A percentile compares a stretch with the other conserved stretches of the same genome.
Conservation (phyloP, 2,797 vertebrate genomes). For the Agapornis canus region DNA sequence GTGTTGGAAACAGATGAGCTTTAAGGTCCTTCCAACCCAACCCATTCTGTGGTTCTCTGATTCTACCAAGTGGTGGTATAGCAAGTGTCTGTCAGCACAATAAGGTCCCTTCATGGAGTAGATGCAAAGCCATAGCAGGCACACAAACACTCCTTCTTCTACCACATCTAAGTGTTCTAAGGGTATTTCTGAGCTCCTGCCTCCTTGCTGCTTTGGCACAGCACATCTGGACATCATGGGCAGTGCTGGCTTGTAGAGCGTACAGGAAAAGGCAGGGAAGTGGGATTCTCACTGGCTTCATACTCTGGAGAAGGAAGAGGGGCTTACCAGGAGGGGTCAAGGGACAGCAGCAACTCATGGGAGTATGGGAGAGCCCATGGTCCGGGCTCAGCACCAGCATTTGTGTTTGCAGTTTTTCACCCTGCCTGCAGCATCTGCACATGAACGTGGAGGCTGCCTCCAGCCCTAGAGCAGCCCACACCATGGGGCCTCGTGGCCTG, state of each 20-base stretch:
- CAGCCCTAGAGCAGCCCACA: not conserved
- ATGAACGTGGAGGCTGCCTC: not conserved
- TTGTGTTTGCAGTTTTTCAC: not conserved
- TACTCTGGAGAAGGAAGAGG: not conserved
- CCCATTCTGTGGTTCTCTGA: not conserved
- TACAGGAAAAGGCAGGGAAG: not conserved
- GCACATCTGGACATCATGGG: rapidly evolving
- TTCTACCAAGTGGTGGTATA: not conserved
- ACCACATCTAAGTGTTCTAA: rapidly evolving
- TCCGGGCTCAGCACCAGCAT: not conserved
- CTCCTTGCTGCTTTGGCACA: not conserved
- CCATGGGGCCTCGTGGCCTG: not conserved
- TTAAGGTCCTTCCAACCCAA: not conserved
- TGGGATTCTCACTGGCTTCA: not conserved
- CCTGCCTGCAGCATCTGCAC: not conserved
- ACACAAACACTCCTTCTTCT: not conserved
- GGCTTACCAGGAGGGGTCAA: not conserved
- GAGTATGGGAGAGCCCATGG: not conserved
- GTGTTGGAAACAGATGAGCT: not conserved
- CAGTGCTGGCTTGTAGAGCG: not conserved
- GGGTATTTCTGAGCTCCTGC: not conserved
- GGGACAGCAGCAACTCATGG: not conserved
- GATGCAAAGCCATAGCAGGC: rapidly evolving
- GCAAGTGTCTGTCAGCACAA: not conserved
- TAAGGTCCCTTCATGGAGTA: rapidly evolving